Evolutionary conservation across 2,113 vertebrate genomes (phyloP), one percentile per base, ranked within the genome.

Genomic region (Oncorhynchus keta): DNA sequence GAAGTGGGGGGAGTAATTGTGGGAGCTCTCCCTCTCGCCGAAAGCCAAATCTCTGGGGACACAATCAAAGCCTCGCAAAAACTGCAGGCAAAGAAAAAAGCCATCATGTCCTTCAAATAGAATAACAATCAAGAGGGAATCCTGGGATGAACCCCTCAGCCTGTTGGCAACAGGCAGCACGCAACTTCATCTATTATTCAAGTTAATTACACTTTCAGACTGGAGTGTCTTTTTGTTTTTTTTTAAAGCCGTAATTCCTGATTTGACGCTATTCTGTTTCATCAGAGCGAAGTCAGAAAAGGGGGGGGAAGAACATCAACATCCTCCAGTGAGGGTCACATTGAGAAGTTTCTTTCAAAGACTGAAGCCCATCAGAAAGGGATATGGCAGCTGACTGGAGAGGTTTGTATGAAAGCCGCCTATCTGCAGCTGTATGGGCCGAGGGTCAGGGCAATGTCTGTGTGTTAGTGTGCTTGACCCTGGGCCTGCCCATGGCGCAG

Each of bases 111-210:
- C 26, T 12, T 67, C 65, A 67, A 9, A 62, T 12, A 73, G 51
- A 62, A 79, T 59, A 55, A 14, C 70, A 67, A 78, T 65, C 16
- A 64, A 73, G 65, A 71, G n/a, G 66, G 73, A 67, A 67, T 74
- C 28, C 61, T 59, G 22, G 48, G 57, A 70, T 28, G 66, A 79
- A 49, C 74, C 39, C n/a, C 59, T 62, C 75, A 72, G 55, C 32
- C n/a, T 74, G 72, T 24, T n/a, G 35, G 71, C 59, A 30, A 51
- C 70, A 76, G 77, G 79, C 72, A 76, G 83, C 75, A 81, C 39
- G 77, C 5, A 32, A 68, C 18, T 77, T 78, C 76, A 76, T 83
- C 72, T 77, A 75, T 64, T 69, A 24, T 75, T 77, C 76, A 59
- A n/a, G 57, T 64, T 55, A 55, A 55, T 55, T 55, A 55, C 51